Base-by-base conservation (phyloP, 2,113 vertebrate species). In the Channa maculata region DNA sequence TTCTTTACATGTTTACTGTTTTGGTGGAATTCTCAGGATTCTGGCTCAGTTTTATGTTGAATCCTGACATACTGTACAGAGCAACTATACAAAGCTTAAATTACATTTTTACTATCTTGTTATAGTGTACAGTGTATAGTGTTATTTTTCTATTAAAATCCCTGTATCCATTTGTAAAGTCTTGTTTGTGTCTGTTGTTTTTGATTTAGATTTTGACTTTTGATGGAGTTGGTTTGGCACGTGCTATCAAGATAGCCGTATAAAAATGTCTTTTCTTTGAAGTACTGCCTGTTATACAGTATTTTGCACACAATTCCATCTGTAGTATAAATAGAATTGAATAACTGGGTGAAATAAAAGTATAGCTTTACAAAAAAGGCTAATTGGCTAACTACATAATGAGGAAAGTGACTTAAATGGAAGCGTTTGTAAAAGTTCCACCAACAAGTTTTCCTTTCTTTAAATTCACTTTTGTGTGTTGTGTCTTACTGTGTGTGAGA, bases 311-410 rank as follows among this genome's bases (percentile, higher is more conserved):
- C 24, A 24, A 24, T 24, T 24, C 24, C 24, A 24, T 24, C 24
- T 24, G 24, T 2, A 24, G 39, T 75, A 8, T 36, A 65, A 65
- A 44, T 73, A 50, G 55, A 74, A 57, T 39, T 63, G 9, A 13
- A 61, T 7, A 46, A 74, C 39, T 0, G 3, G 37, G 45, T 71
- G 36, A 67, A 80, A 41, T 37, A 43, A 66, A 75, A 57, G 48
- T 65, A n/a, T 36, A 71, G 14, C 44, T 64, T 72, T 64, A 63
- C 43, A 55, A 45, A 65, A 68, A 55, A 33, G 14, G 11, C 12
- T 46, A 65, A 46, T 38, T 70, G 34, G 54, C 46, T 72, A 72
- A 65, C 15, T 48, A 44, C 51, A 76, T 71, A 62, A 67, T 12
- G 67, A 62, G 46, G 45, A 51, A 51, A 69, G n/a, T 36, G 38